These are phyloP conservation scores for Harpagifer antarcticus DNA, from an alignment of 2,797 vertebrate species.

Conservation along the genomic window DNA sequence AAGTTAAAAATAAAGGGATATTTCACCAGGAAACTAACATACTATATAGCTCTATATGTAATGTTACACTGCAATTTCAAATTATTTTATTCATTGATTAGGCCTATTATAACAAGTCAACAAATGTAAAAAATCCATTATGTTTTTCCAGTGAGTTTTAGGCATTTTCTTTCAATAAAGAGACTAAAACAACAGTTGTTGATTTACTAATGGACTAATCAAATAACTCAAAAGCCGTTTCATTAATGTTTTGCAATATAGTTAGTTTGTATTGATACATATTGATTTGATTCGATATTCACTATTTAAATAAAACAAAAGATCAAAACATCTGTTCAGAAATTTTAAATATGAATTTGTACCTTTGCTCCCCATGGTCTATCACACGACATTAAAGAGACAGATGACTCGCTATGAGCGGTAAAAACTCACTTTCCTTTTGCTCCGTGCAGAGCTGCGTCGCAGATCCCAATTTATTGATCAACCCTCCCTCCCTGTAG, in stretches of 20 bases:
- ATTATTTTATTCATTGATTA: too few species aligned
- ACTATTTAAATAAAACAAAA: neutral
- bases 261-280: too few species aligned
- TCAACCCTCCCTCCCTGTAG: constrained; percentile 21
- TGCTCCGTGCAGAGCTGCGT: constrained; percentile 6
- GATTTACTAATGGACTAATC: neutral
- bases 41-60: neutral
- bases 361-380: neutral
- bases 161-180: too few species aligned
- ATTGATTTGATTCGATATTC: too few species aligned
- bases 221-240: neutral
- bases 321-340: neutral
- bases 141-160: too few species aligned
- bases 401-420: neutral
- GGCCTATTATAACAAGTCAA: too few species aligned
- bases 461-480: constrained; percentile 49
- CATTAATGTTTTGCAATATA: neutral
- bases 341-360: neutral
- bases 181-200: neutral
- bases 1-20: neutral
- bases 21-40: neutral
- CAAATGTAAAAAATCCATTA: too few species aligned
- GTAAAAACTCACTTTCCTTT: neutral
- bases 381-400: neutral
- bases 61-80: neutral